phyloP scores from a whole-genome alignment of 2,888 invertebrate genomes.

The Xestia rhomboidea region DNA sequence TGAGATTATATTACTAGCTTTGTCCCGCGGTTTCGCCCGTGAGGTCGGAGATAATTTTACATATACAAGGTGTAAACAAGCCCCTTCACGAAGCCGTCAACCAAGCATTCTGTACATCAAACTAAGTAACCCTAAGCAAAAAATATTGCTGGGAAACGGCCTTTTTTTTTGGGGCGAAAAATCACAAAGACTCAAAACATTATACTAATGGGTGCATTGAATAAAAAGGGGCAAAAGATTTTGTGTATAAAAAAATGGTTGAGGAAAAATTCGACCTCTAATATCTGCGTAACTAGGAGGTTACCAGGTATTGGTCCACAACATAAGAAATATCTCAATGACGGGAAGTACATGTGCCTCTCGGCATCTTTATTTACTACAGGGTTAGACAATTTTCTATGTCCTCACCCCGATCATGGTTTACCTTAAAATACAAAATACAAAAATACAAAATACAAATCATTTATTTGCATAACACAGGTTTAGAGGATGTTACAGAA shows the following conservation, averaged over 20 bases:
- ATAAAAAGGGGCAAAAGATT: background rate
- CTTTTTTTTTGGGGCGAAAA: background rate
- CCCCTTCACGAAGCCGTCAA: background rate
- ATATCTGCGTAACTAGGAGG: background rate
- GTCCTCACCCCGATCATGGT: background rate
- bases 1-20: background rate
- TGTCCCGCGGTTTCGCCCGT: background rate
- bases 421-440: no score
- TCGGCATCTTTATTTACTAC: background rate
- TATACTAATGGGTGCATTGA: background rate
- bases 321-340: background rate
- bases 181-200: background rate
- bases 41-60: background rate
- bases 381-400: background rate
- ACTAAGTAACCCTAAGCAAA: background rate
- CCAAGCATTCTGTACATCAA: background rate
- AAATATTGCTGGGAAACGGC: background rate
- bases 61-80: background rate
- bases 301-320: background rate
- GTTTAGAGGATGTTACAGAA: no score
- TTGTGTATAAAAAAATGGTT: no score
- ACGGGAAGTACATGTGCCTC: background rate
- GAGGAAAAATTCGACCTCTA: background rate
- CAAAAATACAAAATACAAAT: no score
- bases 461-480: no score